Percentiles rank a stretch among this genome's conserved stretches.
phyloP scores from a whole-genome alignment of 2,888 invertebrate genomes.

The Eubasilissa splendida region DNA sequence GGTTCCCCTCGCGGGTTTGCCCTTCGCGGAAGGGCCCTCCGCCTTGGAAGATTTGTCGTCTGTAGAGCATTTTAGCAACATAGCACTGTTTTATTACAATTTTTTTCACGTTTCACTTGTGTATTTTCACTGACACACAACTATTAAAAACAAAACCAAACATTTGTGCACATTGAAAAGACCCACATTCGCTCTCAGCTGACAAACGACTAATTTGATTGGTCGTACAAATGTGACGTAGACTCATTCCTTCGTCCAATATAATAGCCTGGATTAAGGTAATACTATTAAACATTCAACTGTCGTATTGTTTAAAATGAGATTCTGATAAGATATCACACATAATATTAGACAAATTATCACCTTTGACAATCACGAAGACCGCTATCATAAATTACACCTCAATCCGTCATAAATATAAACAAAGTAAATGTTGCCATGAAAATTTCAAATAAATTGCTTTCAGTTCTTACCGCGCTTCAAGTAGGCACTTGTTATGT shows the following conservation, averaged over 20 bases:
- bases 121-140: conserved; percentile 33
- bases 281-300: not conserved
- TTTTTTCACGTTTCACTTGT: conserved; percentile 35
- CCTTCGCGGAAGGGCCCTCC: conserved; percentile 40
- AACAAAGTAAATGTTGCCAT: conserved; percentile 45
- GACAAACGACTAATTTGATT: conserved; percentile 53
- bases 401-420: conserved; percentile 39
- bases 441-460: not conserved
- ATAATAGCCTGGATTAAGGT: not conserved
- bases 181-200: conserved; percentile 47
- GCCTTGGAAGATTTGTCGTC: conserved; percentile 45
- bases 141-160: conserved; percentile 32
- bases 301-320: too few relatives aligned
- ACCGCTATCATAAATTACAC: not conserved
- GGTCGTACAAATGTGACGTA: conserved; percentile 51
- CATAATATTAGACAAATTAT: not conserved
- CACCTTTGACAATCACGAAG: not conserved
- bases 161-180: conserved; percentile 46
- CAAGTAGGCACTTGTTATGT: not conserved
- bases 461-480: too few relatives aligned
- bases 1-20: conserved; percentile 45
- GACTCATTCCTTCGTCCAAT: conserved; percentile 18
- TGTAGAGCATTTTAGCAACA: conserved; percentile 49
- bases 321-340: too few relatives aligned
- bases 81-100: conserved; percentile 39